These are phyloP conservation scores for Scomber colias DNA, from an alignment of 2,113 vertebrate species.

Conservation along the genomic window DNA sequence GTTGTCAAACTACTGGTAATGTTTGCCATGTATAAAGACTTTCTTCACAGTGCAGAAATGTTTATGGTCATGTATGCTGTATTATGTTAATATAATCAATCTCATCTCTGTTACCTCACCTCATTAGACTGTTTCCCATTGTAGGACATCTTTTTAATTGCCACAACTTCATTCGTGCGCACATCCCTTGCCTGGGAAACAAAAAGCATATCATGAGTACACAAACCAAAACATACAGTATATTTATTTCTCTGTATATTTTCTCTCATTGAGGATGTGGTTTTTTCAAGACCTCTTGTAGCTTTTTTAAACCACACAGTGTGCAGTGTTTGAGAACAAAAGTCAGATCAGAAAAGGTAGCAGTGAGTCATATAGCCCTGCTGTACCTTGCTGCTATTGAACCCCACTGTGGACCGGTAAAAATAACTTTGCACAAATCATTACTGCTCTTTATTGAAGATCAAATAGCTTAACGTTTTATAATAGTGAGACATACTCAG, in stretches of 20 bases:
- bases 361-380: constrained; percentile 2
- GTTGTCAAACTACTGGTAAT: no score
- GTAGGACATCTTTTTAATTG: constrained; percentile 99
- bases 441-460: background rate
- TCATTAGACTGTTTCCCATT: constrained; percentile 98
- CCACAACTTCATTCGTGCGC: constrained; percentile 98
- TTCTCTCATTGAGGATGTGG: background rate
- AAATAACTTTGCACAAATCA: background rate
- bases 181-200: constrained; percentile 92
- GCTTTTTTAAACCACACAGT: background rate
- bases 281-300: constrained; percentile 1
- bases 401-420: background rate
- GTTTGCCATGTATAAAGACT: background rate
- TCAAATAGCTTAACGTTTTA: background rate
- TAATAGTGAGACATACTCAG: background rate
- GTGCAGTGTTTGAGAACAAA: background rate
- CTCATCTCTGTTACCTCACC: constrained; percentile 80
- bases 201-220: constrained; percentile 18
- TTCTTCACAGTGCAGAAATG: background rate
- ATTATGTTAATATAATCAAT: background rate
- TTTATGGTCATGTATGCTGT: background rate
- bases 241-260: background rate
- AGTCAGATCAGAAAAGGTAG: background rate
- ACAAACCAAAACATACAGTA: background rate
- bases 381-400: background rate